Base-by-base conservation (phyloP, 37 sponge, comb jelly and placozoan species). In the Bolinopsis microptera region DNA sequence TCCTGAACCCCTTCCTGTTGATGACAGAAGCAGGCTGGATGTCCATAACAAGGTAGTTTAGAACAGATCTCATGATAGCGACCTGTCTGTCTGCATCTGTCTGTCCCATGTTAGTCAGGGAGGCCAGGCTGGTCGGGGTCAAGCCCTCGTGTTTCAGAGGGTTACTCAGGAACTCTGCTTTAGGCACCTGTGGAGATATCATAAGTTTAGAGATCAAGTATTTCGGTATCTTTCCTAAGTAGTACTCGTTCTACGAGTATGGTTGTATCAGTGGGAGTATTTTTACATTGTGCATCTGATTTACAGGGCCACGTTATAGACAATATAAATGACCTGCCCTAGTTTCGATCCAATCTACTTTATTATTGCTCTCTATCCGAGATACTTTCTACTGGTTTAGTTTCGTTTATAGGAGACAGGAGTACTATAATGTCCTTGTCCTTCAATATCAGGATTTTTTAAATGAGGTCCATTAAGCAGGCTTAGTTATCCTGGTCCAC, bases 1-100 rank as follows among this genome's bases (percentile, higher is more conserved):
- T 70, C 74, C 74, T 70, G 74, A 70, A 70, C 3, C 74, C 74
- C 74, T 70, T 70, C 74, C 74, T 70, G 74, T 70, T 70, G 74
- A 70, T 70, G 74, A 70, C 74, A 26, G 74, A 70, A n/a, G 74
- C 74, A n/a, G 74, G 74, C 74, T 70, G 74, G 16, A 70, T 70
- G 74, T 70, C 74, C 74, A 70, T 70, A 22, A 70, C 74, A 1
- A 70, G 74, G 74, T 70, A 70, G 74, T 70, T 70, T 9, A 70
- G 74, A 70, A 70, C 74, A 28, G 74, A 70, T 70, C 74, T 70
- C 74, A 70, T 70, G 74, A 70, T 70, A n/a, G 74, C 74, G 3
- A 70, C 74, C 21, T 70, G 74, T 22, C 74, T 22, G 26, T 70
- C 74, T 3, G 74, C 74, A 22, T 70, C 74, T 70, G 74, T 28